A percentile compares a stretch with the other conserved stretches of the same genome.
Conservation (phyloP, 2,797 vertebrate genomes). For the Eremophila alpestris region DNA sequence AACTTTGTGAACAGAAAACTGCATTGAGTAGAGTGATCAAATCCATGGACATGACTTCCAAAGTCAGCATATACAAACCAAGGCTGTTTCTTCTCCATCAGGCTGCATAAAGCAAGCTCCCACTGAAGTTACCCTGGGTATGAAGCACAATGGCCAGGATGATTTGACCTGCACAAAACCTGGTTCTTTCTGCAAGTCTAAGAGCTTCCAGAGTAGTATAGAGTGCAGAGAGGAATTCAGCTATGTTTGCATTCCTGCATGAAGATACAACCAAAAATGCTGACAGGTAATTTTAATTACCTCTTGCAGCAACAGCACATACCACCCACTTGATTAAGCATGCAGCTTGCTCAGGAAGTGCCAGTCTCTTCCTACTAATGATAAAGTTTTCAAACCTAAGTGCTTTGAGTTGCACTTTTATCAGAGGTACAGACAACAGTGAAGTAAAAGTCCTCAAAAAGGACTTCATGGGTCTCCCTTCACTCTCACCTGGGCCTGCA, state of each 20-base stretch:
- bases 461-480: rapidly evolving
- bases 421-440: neutral
- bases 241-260: neutral
- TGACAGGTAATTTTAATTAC: neutral
- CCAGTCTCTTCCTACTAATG: neutral
- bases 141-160: neutral
- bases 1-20: neutral
- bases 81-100: neutral
- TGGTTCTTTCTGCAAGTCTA: neutral
- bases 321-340: neutral
- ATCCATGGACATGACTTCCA: neutral
- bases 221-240: neutral
- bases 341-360: neutral
- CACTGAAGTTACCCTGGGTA: neutral
- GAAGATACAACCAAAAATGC: neutral
- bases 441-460: neutral
- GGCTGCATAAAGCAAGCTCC: neutral
- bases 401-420: neutral
- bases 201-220: neutral
- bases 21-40: neutral
- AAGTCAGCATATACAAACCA: neutral
- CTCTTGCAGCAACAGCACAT: neutral
- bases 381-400: neutral
- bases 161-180: neutral
- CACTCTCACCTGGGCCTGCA: neutral